phyloP scores from a whole-genome alignment of 1,140 invertebrate genomes.

The Chymomyza costata region DNA sequence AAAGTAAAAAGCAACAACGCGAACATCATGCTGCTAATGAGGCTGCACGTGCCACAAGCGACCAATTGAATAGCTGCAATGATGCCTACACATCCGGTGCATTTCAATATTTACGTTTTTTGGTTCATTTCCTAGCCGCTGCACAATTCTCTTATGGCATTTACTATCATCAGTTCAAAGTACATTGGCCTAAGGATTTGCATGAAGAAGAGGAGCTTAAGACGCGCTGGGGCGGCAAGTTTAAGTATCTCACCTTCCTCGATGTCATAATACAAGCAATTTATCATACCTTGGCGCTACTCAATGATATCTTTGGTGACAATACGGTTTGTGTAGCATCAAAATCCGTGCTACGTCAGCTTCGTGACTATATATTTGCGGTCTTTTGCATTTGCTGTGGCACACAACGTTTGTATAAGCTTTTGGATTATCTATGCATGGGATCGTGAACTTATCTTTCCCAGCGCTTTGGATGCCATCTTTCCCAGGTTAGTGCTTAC shows the following conservation, averaged over 20 bases:
- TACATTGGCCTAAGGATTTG: conserved; percentile 46
- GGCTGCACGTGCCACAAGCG: conserved; percentile 27
- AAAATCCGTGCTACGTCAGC: conserved; percentile 37
- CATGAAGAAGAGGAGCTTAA: conserved; percentile 48
- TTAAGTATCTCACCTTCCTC: conserved; percentile 65
- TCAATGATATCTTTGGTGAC: conserved; percentile 53
- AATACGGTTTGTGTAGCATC: conserved; percentile 29
- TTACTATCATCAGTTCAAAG: conserved; percentile 53
- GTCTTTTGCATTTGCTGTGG: conserved; percentile 63
- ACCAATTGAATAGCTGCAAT: conserved; percentile 41
- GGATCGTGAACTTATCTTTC: conserved; percentile 67
- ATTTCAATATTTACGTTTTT: conserved; percentile 51
- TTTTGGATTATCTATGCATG: conserved; percentile 63
- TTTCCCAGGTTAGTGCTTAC: conserved; percentile 45
- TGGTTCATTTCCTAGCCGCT: conserved; percentile 51
- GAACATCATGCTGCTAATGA: conserved; percentile 40
- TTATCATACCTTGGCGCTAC: conserved; percentile 50
- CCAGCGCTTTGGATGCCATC: conserved; percentile 49
- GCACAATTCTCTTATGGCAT: conserved; percentile 58
- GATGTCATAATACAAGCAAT: conserved; percentile 59
- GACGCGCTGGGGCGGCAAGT: conserved; percentile 60
- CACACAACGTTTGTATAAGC: conserved; percentile 55
- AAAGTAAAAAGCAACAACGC: conserved; percentile 49
- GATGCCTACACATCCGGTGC: conserved; percentile 59
- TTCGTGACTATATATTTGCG: conserved; percentile 54